A percentile compares a stretch with the other conserved stretches of the same genome.
Evolutionary conservation across 2,113 vertebrate genomes (phyloP).

Genomic region (Pelodiscus sinensis): DNA sequence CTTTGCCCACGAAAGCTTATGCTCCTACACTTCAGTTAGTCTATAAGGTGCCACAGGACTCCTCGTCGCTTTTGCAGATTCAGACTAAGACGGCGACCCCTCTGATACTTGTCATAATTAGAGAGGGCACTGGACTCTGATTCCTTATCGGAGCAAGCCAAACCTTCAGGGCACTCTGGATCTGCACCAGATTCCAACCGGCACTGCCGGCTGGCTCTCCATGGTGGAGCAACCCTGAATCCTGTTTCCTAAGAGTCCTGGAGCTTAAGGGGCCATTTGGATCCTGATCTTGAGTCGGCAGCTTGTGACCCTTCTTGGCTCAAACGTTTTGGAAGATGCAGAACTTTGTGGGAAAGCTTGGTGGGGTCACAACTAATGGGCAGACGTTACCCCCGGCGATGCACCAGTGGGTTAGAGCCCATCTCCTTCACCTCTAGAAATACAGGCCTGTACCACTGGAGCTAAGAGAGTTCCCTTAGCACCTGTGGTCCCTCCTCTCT

Average conservation of each 20-base stretch:
- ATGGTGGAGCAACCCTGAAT: neutral
- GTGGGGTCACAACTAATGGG: neutral
- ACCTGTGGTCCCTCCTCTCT: neutral
- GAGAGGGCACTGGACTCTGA: neutral
- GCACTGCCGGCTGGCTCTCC: neutral
- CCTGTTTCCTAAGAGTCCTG: neutral
- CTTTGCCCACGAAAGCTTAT: no score
- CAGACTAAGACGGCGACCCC: no score
- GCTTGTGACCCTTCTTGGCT: neutral
- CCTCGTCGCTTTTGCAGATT: no score
- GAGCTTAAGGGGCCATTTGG: neutral
- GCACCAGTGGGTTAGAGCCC: neutral
- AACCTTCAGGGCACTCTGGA: neutral
- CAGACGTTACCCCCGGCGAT: neutral
- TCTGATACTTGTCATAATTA: neutral
- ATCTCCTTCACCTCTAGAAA: neutral
- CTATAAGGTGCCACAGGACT: no score
- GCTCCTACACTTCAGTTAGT: no score
- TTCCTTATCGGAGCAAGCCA: neutral
- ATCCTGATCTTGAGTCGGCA: neutral
- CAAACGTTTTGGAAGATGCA: neutral
- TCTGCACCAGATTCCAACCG: neutral
- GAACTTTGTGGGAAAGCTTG: neutral
- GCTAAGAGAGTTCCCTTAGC: neutral
- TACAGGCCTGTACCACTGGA: neutral